Base-by-base conservation (phyloP, 30 jellyfish, hydroid and myxozoan genomes). In the Cassiopea xamachana region DNA sequence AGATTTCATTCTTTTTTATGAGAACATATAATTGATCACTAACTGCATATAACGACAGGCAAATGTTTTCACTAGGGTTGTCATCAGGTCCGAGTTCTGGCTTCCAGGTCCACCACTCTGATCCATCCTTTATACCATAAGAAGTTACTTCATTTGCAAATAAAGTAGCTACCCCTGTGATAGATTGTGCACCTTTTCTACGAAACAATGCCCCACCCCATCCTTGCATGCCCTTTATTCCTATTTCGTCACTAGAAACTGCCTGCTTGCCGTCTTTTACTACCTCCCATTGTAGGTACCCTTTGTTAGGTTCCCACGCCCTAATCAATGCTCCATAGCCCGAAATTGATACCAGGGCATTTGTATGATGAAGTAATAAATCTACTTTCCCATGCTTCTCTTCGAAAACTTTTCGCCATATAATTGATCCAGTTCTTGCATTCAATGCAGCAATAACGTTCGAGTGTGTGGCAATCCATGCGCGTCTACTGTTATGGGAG, bases 361-460 rank as follows among this genome's bases (percentile, higher is more conserved):
- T 88, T 51, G 98, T 83, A 60, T 92, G 93, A 69, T 91, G 98
- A 46, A 95, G 72, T 19, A 95, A 46, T 13, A 86, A 59, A 61
- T 88, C 92, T 7, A 95, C 90, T 48, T 64, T 80, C 5, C 97
- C 98, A 51, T 88, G 64, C 81, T 81, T 87, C 74, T 73, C 77
- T 77, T 91, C 98, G 60, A 95, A 95, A 46, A 95, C 98, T 72
- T 83, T 87, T 60, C 99, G 83, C 99, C 99, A 95, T 16, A 95
- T 81, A 8, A 95, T 87, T 48, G 96, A 87, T 49, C 99, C 99
- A 0, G 99, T 95, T 69, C 98, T 84, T 39, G 99, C 99, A 87
- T 95, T 95, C 64, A 95, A 75, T 5, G 99, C 97, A n/a, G 99
- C 98, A 6, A 95, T 84, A 17, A 95, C 99, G 76, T 91, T 95